A percentile compares a stretch with the other conserved stretches of the same genome.
Conservation (phyloP, 2,888 invertebrate species). For the Nephrotoma guestfalica region DNA sequence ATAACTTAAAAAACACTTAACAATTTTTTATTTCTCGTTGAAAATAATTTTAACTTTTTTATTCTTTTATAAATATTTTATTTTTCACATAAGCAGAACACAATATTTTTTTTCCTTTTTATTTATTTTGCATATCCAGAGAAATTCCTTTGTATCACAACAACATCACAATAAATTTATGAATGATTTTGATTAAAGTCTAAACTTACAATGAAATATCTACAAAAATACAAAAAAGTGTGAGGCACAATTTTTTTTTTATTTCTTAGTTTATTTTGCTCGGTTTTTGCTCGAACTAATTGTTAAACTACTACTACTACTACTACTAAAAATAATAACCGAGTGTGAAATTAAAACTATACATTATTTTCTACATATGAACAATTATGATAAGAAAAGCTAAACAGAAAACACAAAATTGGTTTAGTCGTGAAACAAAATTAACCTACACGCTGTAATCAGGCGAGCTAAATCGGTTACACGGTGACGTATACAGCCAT, state of each 20-base stretch:
- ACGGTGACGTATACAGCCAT: no score
- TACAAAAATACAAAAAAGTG: background rate
- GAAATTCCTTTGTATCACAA: background rate
- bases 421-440: background rate
- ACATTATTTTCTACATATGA: background rate
- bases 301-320: background rate
- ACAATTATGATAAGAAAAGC: background rate
- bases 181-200: background rate
- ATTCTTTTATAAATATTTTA: background rate
- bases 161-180: background rate
- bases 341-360: background rate
- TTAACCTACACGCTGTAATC: background rate
- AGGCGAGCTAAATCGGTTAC: background rate
- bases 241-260: background rate
- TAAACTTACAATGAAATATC: background rate
- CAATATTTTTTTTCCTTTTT: background rate
- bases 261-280: background rate
- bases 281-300: background rate
- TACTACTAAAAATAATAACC: background rate
- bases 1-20: background rate
- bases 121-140: background rate
- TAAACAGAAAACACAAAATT: background rate
- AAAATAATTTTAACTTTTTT: background rate
- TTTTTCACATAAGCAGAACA: background rate
- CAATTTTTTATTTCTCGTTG: background rate